phyloP scores from a whole-genome alignment of 2,113 vertebrate genomes.

The Spea bombifrons region DNA sequence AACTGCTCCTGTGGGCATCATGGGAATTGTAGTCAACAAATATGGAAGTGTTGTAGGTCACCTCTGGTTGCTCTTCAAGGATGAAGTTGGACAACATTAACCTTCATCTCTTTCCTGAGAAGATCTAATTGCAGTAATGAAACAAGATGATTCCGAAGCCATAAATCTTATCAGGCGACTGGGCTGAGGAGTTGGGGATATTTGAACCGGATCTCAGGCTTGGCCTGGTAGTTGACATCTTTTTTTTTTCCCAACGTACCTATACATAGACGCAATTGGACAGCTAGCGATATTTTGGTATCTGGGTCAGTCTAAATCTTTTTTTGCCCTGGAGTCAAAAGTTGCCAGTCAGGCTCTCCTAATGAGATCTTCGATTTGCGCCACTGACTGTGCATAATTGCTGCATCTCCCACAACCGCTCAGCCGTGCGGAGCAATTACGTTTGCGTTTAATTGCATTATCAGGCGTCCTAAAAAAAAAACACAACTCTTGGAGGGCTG shows the following conservation, averaged over 20 bases:
- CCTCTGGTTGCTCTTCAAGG: no score
- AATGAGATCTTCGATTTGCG: conserved; percentile 34
- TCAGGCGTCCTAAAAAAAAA: conserved; percentile 30
- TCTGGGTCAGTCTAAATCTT: conserved; percentile 34
- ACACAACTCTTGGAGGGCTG: conserved; percentile 15
- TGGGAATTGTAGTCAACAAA: no score
- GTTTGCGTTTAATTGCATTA: conserved; percentile 33
- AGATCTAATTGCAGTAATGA: no score
- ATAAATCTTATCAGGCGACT: no score
- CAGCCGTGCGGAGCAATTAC: conserved; percentile 22
- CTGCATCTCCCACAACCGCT: conserved; percentile 25
- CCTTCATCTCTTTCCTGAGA: no score
- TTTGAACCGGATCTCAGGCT: no score
- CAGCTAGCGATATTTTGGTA: conserved; percentile 20
- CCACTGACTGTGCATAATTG: conserved; percentile 41
- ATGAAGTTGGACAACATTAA: no score
- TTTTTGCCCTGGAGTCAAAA: conserved; percentile 10
- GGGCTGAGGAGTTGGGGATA: no score
- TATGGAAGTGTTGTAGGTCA: no score
- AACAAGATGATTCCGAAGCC: no score
- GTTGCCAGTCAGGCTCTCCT: conserved; percentile 21
- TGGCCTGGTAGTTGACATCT: no score
- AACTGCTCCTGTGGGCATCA: no score
- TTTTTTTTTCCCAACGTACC: not conserved
- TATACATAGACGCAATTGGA: conserved; percentile 1